A percentile compares a stretch with the other conserved stretches of the same genome.
These are phyloP conservation scores for Phrynosoma platyrhinos DNA, from an alignment of 2,113 vertebrate species.

Conservation along the genomic window DNA sequence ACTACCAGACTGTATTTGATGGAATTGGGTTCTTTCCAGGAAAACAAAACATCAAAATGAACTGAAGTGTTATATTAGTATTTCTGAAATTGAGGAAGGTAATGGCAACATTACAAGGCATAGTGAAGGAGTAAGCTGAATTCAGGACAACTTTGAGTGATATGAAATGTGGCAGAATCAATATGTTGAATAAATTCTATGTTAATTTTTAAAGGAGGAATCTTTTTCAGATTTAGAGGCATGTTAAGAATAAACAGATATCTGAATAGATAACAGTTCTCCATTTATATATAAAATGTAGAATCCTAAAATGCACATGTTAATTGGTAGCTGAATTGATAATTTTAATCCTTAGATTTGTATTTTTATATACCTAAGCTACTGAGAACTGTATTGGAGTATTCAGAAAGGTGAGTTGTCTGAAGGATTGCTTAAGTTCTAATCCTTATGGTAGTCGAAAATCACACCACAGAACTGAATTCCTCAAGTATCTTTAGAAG, in stretches of 20 bases:
- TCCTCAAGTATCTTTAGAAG: too few species aligned
- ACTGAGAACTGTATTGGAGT: too few species aligned
- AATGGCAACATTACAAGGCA: conserved; percentile 41
- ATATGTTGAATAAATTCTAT: background rate
- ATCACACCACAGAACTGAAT: too few species aligned
- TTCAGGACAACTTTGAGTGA: background rate
- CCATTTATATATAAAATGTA: too few species aligned
- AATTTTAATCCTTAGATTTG: too few species aligned
- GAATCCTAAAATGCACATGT: too few species aligned
- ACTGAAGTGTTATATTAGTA: conserved; percentile 46
- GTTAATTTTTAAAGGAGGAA: background rate
- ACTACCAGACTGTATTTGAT: conserved; percentile 67
- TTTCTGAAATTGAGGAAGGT: conserved; percentile 40
- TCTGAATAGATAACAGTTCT: background rate
- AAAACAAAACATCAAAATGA: conserved; percentile 68
- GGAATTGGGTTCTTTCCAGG: conserved; percentile 58
- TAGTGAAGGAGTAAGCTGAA: conserved; percentile 29
- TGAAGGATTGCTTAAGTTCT: too few species aligned
- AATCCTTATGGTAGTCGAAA: too few species aligned
- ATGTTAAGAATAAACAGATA: background rate
- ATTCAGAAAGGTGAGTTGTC: too few species aligned
- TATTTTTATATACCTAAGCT: too few species aligned
- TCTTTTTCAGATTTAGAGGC: background rate
- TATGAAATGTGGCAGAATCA: background rate
- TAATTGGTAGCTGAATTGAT: too few species aligned